phyloP scores from a whole-genome alignment of 2,797 vertebrate species.

The Phaenicophaeus curvirostris region DNA sequence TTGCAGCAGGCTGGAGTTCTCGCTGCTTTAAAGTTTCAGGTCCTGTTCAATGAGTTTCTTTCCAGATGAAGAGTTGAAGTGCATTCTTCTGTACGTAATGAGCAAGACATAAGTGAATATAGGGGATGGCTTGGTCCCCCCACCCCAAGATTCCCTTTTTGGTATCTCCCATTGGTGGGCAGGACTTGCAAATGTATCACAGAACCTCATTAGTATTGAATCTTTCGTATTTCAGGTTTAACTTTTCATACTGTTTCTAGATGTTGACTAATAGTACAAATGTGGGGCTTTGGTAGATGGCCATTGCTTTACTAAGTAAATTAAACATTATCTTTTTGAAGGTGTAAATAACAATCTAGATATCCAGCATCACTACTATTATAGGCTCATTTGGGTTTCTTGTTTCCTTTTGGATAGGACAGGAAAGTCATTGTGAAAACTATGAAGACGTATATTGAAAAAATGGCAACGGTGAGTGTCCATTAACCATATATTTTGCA shows the following conservation, averaged over 20 bases:
- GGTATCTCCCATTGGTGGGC: fast-evolving
- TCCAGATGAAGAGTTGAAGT: neutral
- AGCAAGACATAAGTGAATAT: neutral
- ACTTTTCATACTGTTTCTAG: neutral
- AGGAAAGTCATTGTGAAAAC: constrained; percentile 96
- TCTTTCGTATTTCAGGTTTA: neutral
- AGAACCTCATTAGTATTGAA: neutral
- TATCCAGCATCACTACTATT: neutral
- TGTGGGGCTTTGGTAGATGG: neutral
- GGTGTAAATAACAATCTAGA: neutral
- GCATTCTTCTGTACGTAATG: neutral
- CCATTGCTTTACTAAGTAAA: neutral
- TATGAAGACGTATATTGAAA: constrained; percentile 93
- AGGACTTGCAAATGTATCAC: neutral
- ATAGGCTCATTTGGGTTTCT: neutral
- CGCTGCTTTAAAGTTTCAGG: neutral
- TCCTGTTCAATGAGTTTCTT: neutral
- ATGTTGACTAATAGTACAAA: neutral
- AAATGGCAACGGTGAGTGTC: constrained; percentile 90
- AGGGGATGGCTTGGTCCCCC: neutral
- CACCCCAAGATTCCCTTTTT: neutral
- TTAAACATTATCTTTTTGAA: neutral
- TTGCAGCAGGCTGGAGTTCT: neutral
- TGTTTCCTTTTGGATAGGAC: constrained; percentile 80
- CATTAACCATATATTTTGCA: neutral